Conservation (phyloP, 2,888 invertebrate species). For the Hesperia comma region DNA sequence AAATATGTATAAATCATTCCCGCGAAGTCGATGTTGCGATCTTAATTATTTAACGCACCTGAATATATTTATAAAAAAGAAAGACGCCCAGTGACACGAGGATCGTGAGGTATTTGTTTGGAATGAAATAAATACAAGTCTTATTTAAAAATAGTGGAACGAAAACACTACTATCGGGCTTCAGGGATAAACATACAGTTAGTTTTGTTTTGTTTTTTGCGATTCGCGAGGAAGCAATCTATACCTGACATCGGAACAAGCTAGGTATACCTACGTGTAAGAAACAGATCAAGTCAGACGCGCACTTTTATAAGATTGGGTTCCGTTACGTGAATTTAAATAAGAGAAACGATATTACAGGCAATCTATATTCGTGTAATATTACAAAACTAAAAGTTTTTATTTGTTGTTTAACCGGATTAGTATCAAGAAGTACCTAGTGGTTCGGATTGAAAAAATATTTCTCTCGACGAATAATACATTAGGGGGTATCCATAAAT, state of each 20-base stretch:
- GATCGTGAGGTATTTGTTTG: slow-evolving; percentile 27
- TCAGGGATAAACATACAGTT: slow-evolving; percentile 26
- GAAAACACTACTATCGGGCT: slow-evolving; percentile 29
- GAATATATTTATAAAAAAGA: slow-evolving; percentile 22
- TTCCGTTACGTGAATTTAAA: background rate
- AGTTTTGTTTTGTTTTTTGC: slow-evolving; percentile 32
- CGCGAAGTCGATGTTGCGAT: slow-evolving; percentile 2
- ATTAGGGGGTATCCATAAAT: too few species aligned
- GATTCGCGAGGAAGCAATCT: slow-evolving; percentile 34
- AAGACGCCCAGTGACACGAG: slow-evolving; percentile 20
- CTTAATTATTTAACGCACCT: slow-evolving; percentile 25
- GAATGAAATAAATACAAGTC: slow-evolving; percentile 31
- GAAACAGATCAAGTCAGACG: slow-evolving; percentile 3
- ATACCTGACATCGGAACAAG: slow-evolving; percentile 29
- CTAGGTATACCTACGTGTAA: slow-evolving; percentile 27
- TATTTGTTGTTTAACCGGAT: too few species aligned
- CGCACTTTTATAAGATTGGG: background rate
- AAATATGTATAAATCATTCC: slow-evolving; percentile 42
- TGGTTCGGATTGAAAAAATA: too few species aligned
- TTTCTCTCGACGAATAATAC: too few species aligned
- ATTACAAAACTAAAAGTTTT: too few species aligned
- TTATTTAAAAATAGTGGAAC: slow-evolving; percentile 34
- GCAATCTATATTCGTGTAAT: too few species aligned
- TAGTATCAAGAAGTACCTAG: too few species aligned
- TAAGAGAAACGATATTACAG: too few species aligned